These are phyloP conservation scores for Phragmatobia fuliginosa DNA, from an alignment of 2,888 invertebrate species.

Conservation along the genomic window DNA sequence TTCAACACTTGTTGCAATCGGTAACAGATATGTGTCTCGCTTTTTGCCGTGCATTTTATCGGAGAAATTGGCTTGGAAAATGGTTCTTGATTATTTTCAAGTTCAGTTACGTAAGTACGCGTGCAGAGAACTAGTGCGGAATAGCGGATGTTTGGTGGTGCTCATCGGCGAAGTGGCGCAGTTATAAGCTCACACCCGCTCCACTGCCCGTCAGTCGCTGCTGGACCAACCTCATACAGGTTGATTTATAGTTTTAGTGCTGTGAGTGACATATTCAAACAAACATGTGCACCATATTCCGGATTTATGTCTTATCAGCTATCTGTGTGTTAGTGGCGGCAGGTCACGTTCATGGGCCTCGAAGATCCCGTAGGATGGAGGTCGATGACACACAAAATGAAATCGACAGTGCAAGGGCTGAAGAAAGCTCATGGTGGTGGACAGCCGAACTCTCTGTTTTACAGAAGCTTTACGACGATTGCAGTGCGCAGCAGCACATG, in stretches of 20 bases:
- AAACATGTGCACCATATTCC: constrained; percentile 81
- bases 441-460: constrained; percentile 87
- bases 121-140: constrained; percentile 87
- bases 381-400: constrained; percentile 79
- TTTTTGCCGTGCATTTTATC: constrained; percentile 85
- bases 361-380: constrained; percentile 81
- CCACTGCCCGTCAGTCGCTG: constrained; percentile 79
- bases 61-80: constrained; percentile 87
- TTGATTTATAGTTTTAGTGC: constrained; percentile 77
- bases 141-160: constrained; percentile 86
- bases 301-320: constrained; percentile 80
- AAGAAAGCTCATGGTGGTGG: constrained; percentile 84
- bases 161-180: constrained; percentile 81
- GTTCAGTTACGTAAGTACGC: constrained; percentile 87
- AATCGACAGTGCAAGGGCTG: constrained; percentile 83
- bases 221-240: constrained; percentile 79
- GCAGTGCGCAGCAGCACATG: constrained; percentile 87
- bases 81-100: constrained; percentile 86
- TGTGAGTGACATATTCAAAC: constrained; percentile 75
- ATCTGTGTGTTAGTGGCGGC: constrained; percentile 77
- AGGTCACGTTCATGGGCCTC: constrained; percentile 77
- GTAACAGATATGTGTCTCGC: constrained; percentile 77
- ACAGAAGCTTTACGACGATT: constrained; percentile 88
- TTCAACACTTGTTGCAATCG: constrained; percentile 63
- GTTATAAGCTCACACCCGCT: constrained; percentile 83